phyloP scores from a whole-genome alignment of 2,888 invertebrate species.

The Lepetodrilus schrolli region DNA sequence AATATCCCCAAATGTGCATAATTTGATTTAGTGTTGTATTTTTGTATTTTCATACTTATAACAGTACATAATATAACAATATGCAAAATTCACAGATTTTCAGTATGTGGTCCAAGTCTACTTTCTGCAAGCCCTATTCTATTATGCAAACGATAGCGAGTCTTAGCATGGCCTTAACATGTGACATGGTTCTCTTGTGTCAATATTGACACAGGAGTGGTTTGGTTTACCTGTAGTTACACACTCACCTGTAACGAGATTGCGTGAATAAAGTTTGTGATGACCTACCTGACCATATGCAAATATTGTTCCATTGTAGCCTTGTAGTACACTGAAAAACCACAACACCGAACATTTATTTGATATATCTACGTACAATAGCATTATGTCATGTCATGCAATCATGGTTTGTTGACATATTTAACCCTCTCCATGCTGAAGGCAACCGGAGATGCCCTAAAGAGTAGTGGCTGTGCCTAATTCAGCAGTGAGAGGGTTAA shows the following conservation, averaged over 20 bases:
- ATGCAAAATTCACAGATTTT: too few species aligned
- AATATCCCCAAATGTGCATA: too few species aligned
- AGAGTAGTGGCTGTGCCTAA: too few species aligned
- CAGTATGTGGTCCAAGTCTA: background rate
- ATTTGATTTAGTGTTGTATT: too few species aligned
- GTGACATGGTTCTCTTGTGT: background rate
- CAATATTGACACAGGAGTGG: slow-evolving; percentile 16
- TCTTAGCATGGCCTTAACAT: background rate
- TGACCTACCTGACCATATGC: slow-evolving; percentile 75
- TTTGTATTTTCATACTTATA: too few species aligned
- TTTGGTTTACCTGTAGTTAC: background rate
- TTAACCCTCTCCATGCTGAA: too few species aligned
- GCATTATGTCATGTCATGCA: too few species aligned
- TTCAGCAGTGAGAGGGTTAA: too few species aligned
- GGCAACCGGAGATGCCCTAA: too few species aligned
- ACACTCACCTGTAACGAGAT: slow-evolving; percentile 19
- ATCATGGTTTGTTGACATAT: too few species aligned
- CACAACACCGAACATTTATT: background rate
- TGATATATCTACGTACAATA: too few species aligned
- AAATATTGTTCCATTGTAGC: slow-evolving; percentile 76
- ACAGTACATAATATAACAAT: too few species aligned
- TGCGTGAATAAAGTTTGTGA: background rate
- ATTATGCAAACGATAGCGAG: background rate
- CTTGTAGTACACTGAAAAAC: slow-evolving; percentile 73
- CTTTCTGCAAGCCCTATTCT: background rate